Percentiles rank a stretch among this genome's conserved stretches.
Evolutionary conservation across 2,888 invertebrate species (phyloP).

Genomic region (Malacosoma neustria): DNA sequence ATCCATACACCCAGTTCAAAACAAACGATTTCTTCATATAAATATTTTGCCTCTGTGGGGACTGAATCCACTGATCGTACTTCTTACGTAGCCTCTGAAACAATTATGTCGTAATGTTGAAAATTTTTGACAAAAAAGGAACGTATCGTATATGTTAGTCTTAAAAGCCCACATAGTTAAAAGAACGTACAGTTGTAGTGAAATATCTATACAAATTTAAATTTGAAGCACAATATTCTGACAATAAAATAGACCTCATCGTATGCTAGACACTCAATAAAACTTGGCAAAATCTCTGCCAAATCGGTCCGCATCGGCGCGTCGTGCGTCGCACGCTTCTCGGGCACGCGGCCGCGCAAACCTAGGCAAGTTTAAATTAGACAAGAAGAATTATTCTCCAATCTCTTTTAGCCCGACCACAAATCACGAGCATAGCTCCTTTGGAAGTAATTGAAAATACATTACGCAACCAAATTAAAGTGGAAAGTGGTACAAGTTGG

Average conservation of each 20-base stretch:
- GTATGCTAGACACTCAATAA: background rate
- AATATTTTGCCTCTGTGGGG: too few relatives aligned
- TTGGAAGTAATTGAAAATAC: conserved; percentile 73
- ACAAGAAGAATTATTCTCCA: conserved; percentile 56
- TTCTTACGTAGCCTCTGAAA: too few relatives aligned
- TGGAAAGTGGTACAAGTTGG: conserved; percentile 71
- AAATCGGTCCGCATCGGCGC: background rate
- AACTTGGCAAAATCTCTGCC: background rate
- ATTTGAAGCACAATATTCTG: background rate
- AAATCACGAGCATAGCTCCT: conserved; percentile 63
- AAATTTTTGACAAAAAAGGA: too few relatives aligned
- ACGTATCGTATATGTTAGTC: too few relatives aligned
- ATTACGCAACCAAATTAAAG: conserved; percentile 75
- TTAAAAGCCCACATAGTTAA: too few relatives aligned
- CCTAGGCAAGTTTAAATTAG: conserved; percentile 54
- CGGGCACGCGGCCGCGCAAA: conserved; percentile 7
- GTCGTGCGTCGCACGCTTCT: background rate
- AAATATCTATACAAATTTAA: too few relatives aligned
- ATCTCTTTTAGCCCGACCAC: conserved; percentile 60
- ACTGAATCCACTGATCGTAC: too few relatives aligned
- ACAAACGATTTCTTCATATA: too few relatives aligned
- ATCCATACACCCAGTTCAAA: too few relatives aligned
- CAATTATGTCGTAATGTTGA: too few relatives aligned
- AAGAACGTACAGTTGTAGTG: too few relatives aligned
- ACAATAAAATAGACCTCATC: background rate